Evolutionary conservation across 2,888 invertebrate species (phyloP), one percentile per base, ranked within the genome.

Genomic region (Yponomeuta evonymella): DNA sequence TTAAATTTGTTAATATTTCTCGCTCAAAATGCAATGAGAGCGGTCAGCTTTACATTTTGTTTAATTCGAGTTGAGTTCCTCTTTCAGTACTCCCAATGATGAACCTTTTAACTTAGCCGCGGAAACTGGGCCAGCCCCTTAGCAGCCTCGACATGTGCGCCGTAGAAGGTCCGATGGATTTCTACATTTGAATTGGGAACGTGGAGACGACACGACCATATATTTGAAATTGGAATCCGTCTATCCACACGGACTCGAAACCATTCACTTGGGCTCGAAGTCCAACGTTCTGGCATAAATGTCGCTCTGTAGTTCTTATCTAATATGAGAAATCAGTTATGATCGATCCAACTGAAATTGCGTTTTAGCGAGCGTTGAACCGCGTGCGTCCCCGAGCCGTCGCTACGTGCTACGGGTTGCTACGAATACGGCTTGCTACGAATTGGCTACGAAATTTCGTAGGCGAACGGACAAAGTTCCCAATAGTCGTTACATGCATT

Each of bases 51-150:
- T 51, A 58, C 51, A 58, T 1, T 58, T 58, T 58, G 12, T 58
- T 58, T 58, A 58, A 58, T 58, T 58, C 51, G 15, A 58, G 51
- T 0, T 1, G 51, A 58, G 51, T 15, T 12, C 51, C 15, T 58
- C 51, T 15, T 58, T 15, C 51, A 4, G 36, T 78, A 84, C 65
- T 65, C 4, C 2, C 12, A 65, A 29, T 65, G 10, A 65, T 65
- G 65, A 65, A 65, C 65, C 11, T 65, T 33, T 65, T 29, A 10
- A 11, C 29, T 65, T 29, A 29, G 65, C 65, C 11, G 9, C 33
- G 30, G 65, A 29, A 65, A 65, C 29, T 65, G 65, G 65, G 65
- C 12, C 65, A 65, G 12, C 33, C 33, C 29, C 29, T 65, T n/a
- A 29, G 65, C 12, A n/a, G 29, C 12, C 33, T 33, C 29, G 65